Evolutionary conservation across 2,797 vertebrate genomes (phyloP).

Genomic region (Sarcoramphus papa): DNA sequence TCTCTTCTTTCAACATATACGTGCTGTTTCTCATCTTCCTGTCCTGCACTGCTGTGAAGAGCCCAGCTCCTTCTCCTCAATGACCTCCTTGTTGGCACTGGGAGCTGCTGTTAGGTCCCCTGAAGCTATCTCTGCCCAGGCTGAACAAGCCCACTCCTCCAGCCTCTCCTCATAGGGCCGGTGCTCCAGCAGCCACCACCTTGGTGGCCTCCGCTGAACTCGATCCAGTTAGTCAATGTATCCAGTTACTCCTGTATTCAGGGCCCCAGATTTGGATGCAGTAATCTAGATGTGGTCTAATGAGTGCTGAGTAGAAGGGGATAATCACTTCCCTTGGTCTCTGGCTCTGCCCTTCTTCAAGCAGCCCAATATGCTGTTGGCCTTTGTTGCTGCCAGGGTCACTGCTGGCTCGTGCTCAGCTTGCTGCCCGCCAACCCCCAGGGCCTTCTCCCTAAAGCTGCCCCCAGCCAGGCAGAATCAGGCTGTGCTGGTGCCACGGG

Average conservation of each 20-base stretch:
- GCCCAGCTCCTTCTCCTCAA: rapidly evolving
- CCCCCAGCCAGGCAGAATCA: background rate
- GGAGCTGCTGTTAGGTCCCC: background rate
- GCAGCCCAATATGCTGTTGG: background rate
- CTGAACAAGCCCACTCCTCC: background rate
- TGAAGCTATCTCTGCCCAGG: background rate
- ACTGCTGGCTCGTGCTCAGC: background rate
- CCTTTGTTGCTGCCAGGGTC: background rate
- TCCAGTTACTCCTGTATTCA: background rate
- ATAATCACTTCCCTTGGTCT: background rate
- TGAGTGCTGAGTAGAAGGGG: background rate
- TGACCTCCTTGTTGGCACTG: too few relatives aligned
- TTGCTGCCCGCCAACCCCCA: background rate
- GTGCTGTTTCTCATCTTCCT: background rate
- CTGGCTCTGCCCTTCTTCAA: background rate
- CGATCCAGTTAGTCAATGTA: rapidly evolving
- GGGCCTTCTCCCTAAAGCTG: background rate
- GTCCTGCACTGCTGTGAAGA: background rate
- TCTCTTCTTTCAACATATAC: background rate
- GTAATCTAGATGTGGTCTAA: background rate
- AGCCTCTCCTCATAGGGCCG: background rate
- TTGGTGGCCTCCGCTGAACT: background rate
- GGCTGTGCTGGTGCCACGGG: background rate
- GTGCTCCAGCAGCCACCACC: background rate
- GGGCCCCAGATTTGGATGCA: background rate